Evolutionary conservation across 2,888 invertebrate genomes (phyloP).

Genomic region (Xylota sylvarum): DNA sequence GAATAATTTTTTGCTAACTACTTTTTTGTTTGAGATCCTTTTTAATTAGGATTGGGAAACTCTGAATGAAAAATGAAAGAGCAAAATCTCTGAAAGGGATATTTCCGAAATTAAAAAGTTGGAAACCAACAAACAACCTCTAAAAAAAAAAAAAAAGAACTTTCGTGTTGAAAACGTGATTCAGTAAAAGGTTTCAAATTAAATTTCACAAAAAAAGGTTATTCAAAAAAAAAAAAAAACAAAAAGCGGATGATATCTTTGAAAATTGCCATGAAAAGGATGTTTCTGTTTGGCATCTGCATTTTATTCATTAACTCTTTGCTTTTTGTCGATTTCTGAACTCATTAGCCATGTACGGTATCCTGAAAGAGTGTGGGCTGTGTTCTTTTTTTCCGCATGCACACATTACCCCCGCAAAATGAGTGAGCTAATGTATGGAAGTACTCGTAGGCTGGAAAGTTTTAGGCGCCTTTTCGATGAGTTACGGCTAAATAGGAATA

Average conservation of each 20-base stretch:
- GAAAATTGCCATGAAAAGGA: slow-evolving; percentile 24
- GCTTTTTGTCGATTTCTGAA: slow-evolving; percentile 7
- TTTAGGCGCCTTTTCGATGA: too few relatives aligned
- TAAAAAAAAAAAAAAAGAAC: slow-evolving; percentile 16
- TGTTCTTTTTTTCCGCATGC: neutral
- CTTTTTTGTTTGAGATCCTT: slow-evolving; percentile 59
- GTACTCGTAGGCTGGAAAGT: neutral
- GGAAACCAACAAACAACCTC: slow-evolving; percentile 64
- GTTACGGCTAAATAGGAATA: too few relatives aligned
- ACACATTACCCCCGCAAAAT: neutral
- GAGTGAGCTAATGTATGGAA: neutral
- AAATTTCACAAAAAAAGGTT: slow-evolving; percentile 43
- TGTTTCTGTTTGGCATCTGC: slow-evolving; percentile 22
- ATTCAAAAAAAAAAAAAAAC: neutral
- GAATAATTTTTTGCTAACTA: slow-evolving; percentile 38
- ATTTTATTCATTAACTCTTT: slow-evolving; percentile 28
- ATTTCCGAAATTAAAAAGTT: slow-evolving; percentile 71
- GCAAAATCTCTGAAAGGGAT: slow-evolving; percentile 65
- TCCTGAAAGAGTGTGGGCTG: neutral
- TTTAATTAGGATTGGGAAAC: slow-evolving; percentile 70
- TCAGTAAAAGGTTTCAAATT: slow-evolving; percentile 57
- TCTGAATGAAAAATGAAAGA: slow-evolving; percentile 57
- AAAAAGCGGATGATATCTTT: slow-evolving; percentile 19
- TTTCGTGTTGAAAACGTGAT: slow-evolving; percentile 64
- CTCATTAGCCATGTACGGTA: slow-evolving; percentile 2